These are phyloP conservation scores for Dione vanillae DNA, from an alignment of 2,888 invertebrate genomes.

Conservation along the genomic window DNA sequence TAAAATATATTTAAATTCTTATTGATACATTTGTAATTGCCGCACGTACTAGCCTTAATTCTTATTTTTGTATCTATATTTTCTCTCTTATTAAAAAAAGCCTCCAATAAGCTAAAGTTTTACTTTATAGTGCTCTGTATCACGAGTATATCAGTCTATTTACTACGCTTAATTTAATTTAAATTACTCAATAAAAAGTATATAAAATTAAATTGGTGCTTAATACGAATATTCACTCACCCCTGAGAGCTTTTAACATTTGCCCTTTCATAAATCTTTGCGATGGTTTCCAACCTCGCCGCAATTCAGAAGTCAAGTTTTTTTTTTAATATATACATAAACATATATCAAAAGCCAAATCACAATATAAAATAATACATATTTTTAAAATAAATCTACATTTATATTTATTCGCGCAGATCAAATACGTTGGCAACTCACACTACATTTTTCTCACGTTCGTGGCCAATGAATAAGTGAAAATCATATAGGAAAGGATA, in stretches of 20 bases:
- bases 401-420: constrained; percentile 2
- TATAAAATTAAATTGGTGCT: constrained; percentile 27
- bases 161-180: no score
- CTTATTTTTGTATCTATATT: no score
- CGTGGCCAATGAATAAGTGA: constrained; percentile 35
- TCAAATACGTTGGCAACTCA: not conserved
- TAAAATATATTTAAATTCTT: no score
- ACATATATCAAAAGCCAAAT: not conserved
- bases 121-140: no score
- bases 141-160: no score
- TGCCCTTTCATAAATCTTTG: constrained; percentile 73
- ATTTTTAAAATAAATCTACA: constrained; percentile 6
- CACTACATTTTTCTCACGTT: constrained; percentile 27
- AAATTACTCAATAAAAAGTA: constrained; percentile 14
- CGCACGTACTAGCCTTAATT: no score
- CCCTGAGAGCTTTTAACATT: constrained; percentile 54
- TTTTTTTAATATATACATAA: not conserved
- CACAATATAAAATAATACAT: constrained; percentile 4
- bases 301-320: constrained; percentile 62
- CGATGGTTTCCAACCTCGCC: constrained; percentile 74
- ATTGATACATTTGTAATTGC: no score
- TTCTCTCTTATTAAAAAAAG: no score
- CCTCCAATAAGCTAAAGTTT: no score
- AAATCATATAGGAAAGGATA: constrained; percentile 51
- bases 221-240: constrained; percentile 42